Evolutionary conservation across 2,888 invertebrate genomes (phyloP).

Genomic region (Caenorhabditis panamensis): DNA sequence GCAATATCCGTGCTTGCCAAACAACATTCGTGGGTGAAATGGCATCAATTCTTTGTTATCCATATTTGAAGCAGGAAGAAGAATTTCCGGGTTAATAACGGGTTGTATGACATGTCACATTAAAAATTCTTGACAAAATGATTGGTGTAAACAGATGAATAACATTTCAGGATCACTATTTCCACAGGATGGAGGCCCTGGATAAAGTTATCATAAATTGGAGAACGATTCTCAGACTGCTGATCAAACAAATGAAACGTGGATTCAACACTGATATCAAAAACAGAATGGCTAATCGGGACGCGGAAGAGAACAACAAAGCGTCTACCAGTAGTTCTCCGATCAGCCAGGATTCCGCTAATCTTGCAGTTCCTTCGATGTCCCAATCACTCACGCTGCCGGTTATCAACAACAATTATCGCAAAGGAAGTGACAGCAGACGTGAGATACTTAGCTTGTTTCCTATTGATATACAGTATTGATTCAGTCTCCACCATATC

Average conservation of each 20-base stretch:
- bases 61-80: too few relatives aligned
- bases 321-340: slow-evolving; percentile 55
- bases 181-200: slow-evolving; percentile 53
- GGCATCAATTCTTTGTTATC: not conserved
- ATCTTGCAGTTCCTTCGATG: slow-evolving; percentile 20
- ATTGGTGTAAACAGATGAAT: not conserved
- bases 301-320: slow-evolving; percentile 52
- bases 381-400: slow-evolving; percentile 57
- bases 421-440: slow-evolving; percentile 49
- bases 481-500: slow-evolving; percentile 43
- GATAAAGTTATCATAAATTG: slow-evolving; percentile 71
- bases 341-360: slow-evolving; percentile 45
- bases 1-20: not conserved
- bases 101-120: too few relatives aligned
- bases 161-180: slow-evolving; percentile 60
- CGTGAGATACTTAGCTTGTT: not conserved
- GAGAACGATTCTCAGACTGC: slow-evolving; percentile 68
- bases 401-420: slow-evolving; percentile 51
- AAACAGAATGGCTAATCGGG: slow-evolving; percentile 68
- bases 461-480: not conserved
- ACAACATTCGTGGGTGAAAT: not conserved
- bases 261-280: slow-evolving; percentile 71
- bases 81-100: too few relatives aligned
- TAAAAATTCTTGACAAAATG: too few relatives aligned
- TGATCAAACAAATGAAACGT: slow-evolving; percentile 74